Percentiles rank a stretch among this genome's conserved stretches.
These are phyloP conservation scores for Vulpes vulpes DNA, from an alignment of 2,113 vertebrate genomes.

Conservation along the genomic window DNA sequence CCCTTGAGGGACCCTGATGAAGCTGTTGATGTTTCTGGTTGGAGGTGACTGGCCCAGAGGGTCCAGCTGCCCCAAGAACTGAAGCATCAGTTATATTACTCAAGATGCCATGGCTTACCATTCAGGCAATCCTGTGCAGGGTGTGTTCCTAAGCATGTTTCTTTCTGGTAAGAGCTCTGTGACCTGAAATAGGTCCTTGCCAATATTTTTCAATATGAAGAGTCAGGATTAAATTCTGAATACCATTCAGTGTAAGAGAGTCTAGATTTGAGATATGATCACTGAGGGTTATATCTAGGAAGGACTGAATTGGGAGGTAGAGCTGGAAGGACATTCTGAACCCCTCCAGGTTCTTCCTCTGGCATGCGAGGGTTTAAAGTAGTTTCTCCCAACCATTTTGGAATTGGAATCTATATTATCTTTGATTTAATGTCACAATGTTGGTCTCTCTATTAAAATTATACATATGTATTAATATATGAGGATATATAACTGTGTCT, in stretches of 20 bases:
- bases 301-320: neutral
- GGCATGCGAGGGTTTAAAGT: neutral
- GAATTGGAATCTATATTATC: neutral
- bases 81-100: neutral
- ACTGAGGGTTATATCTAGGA: neutral
- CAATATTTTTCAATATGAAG: conserved; percentile 23
- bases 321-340: neutral
- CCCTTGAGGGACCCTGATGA: neutral
- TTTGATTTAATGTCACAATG: conserved; percentile 23
- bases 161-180: neutral
- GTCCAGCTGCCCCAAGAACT: neutral
- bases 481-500: neutral
- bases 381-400: neutral
- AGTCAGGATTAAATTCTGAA: neutral
- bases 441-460: conserved; percentile 35
- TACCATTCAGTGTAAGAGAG: neutral
- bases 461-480: neutral
- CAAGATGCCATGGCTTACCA: neutral
- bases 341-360: neutral
- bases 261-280: neutral
- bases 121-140: neutral
- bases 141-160: neutral
- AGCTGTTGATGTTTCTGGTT: neutral
- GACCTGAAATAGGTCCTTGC: neutral
- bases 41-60: neutral